phyloP scores from a whole-genome alignment of 2,888 invertebrate species.

The Oxycera nigricornis region DNA sequence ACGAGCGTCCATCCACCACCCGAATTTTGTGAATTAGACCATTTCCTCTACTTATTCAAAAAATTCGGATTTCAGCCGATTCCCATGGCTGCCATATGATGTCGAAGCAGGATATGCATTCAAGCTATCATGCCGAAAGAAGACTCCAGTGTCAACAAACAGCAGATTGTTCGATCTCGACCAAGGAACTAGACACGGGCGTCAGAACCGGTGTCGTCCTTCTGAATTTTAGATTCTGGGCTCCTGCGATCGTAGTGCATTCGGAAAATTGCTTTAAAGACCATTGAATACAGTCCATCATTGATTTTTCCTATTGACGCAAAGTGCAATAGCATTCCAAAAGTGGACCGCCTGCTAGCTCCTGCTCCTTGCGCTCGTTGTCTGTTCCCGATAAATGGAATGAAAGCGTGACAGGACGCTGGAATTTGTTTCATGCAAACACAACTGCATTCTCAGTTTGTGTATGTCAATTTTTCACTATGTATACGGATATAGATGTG shows the following conservation, averaged over 20 bases:
- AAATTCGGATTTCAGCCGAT: neutral
- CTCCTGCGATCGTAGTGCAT: neutral
- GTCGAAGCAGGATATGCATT: neutral
- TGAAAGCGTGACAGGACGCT: constrained; percentile 27
- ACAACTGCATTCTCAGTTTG: constrained; percentile 28
- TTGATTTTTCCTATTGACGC: constrained; percentile 36
- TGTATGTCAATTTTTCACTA: constrained; percentile 14
- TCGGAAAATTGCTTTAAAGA: constrained; percentile 33
- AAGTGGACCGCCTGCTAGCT: constrained; percentile 28
- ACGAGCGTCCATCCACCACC: neutral
- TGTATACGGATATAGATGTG: neutral
- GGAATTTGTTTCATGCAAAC: constrained; percentile 36
- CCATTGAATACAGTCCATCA: constrained; percentile 10
- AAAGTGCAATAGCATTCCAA: constrained; percentile 31
- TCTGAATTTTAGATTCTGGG: neutral
- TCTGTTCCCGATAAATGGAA: neutral
- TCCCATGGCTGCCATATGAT: neutral
- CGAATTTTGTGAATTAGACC: neutral
- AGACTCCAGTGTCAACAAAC: neutral
- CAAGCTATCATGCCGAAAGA: neutral
- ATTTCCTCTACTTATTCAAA: neutral
- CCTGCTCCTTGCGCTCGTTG: neutral
- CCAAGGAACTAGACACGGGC: neutral
- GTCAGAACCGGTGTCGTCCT: constrained; percentile 9
- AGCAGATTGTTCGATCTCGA: constrained; percentile 15